These are phyloP conservation scores for Melanargia galathea DNA, from an alignment of 2,888 invertebrate species.

Conservation along the genomic window DNA sequence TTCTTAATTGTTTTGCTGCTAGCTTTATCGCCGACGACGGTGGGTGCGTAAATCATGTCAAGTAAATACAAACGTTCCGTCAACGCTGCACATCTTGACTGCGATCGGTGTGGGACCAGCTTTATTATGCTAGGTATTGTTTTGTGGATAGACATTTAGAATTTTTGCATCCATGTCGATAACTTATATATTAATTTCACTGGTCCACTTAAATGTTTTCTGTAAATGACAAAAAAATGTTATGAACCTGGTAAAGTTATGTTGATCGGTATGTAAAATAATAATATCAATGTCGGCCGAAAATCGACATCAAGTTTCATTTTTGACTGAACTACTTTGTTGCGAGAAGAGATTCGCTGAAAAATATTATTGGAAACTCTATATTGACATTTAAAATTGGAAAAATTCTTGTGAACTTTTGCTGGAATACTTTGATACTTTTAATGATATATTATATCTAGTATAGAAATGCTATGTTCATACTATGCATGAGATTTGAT, in stretches of 20 bases:
- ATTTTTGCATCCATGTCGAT: not conserved
- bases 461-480: too few species aligned
- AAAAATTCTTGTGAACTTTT: not conserved
- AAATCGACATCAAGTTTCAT: too few species aligned
- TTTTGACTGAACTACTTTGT: not conserved
- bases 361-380: not conserved
- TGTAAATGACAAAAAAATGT: too few species aligned
- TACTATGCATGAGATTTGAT: too few species aligned
- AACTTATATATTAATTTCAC: too few species aligned
- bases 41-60: conserved; percentile 62
- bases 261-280: too few species aligned
- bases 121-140: conserved; percentile 46
- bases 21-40: conserved; percentile 52
- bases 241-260: too few species aligned
- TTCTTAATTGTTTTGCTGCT: conserved; percentile 44
- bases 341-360: not conserved
- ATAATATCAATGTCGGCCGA: too few species aligned
- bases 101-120: conserved; percentile 51
- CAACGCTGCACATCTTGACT: conserved; percentile 54
- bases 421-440: too few species aligned
- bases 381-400: too few species aligned
- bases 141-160: conserved; percentile 14
- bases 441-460: too few species aligned
- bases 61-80: conserved; percentile 60
- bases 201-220: too few species aligned